These are phyloP conservation scores for Antheraea yamamai DNA, from an alignment of 2,888 invertebrate genomes.

Conservation along the genomic window DNA sequence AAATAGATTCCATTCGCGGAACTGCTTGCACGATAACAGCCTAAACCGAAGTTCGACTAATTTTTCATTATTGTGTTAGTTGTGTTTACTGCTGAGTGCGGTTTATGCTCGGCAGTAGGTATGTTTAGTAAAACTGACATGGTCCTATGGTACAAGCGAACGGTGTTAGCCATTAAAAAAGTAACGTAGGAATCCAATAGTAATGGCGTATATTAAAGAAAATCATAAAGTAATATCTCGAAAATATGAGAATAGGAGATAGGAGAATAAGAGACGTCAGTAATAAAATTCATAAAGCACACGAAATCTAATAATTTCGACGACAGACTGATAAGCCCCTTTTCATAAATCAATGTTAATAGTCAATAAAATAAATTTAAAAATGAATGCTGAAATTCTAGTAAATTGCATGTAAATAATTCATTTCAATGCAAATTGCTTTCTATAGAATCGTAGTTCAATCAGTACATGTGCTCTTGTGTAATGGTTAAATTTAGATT, in stretches of 20 bases:
- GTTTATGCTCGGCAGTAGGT: too few species aligned
- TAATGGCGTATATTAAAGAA: not conserved
- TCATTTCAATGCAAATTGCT: slow-evolving; percentile 47
- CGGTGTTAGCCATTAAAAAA: too few species aligned
- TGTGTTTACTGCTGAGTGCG: too few species aligned
- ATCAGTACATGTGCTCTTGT: slow-evolving; percentile 28
- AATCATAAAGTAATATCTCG: not conserved
- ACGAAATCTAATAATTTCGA: not conserved
- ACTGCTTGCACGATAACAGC: too few species aligned
- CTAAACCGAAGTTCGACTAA: too few species aligned
- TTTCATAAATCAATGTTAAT: slow-evolving; percentile 11
- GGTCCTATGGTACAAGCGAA: too few species aligned
- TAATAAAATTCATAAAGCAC: not conserved
- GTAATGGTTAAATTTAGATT: slow-evolving; percentile 24
- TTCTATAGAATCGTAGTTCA: slow-evolving; percentile 33
- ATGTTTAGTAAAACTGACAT: too few species aligned
- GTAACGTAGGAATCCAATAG: not conserved
- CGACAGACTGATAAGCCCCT: not conserved
- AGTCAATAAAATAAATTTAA: slow-evolving; percentile 7
- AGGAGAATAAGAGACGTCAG: not conserved
- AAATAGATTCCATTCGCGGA: too few species aligned
- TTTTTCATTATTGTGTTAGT: too few species aligned
- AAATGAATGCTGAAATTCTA: slow-evolving; percentile 4
- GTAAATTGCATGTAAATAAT: slow-evolving; percentile 31
- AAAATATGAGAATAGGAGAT: not conserved